Conservation (phyloP, 2,797 vertebrate genomes). For the Luscinia luscinia region DNA sequence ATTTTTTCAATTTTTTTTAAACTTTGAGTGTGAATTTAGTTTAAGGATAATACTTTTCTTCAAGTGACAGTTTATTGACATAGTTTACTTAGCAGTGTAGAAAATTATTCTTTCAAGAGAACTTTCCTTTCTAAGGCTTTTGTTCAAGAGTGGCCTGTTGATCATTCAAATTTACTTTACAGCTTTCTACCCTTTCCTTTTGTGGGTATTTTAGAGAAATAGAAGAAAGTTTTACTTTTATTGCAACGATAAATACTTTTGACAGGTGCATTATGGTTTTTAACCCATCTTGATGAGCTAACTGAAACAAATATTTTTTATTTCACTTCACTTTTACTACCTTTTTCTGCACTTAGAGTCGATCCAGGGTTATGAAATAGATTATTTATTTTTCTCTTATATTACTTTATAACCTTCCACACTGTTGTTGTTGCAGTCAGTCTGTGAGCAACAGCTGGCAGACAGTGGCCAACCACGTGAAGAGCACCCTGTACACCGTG, state of each 20-base stretch:
- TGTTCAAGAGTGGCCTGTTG: constrained; percentile 47
- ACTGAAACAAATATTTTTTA: constrained; percentile 32
- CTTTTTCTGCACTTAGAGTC: neutral
- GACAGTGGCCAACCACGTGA: constrained; percentile 95
- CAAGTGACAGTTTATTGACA: constrained; percentile 50
- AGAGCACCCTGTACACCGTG: constrained; percentile 89
- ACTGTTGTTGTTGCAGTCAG: constrained; percentile 83
- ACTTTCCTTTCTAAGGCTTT: constrained; percentile 63
- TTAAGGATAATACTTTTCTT: constrained; percentile 46
- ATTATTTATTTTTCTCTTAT: neutral
- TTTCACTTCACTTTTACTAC: neutral
- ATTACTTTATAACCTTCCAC: neutral
- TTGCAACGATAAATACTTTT: constrained; percentile 45
- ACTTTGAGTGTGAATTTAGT: constrained; percentile 57
- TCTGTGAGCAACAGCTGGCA: constrained; percentile 99
- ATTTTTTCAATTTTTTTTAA: constrained; percentile 47
- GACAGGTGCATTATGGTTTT: neutral
- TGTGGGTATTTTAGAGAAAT: constrained; percentile 47
- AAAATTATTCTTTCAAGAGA: constrained; percentile 67
- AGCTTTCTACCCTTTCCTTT: constrained; percentile 56
- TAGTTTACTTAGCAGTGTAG: constrained; percentile 55
- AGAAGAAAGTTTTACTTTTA: constrained; percentile 45
- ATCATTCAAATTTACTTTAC: constrained; percentile 49
- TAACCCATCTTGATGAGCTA: neutral
- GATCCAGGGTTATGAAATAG: neutral